Conservation (phyloP, 2,113 vertebrate species). For the Bufo bufo region DNA sequence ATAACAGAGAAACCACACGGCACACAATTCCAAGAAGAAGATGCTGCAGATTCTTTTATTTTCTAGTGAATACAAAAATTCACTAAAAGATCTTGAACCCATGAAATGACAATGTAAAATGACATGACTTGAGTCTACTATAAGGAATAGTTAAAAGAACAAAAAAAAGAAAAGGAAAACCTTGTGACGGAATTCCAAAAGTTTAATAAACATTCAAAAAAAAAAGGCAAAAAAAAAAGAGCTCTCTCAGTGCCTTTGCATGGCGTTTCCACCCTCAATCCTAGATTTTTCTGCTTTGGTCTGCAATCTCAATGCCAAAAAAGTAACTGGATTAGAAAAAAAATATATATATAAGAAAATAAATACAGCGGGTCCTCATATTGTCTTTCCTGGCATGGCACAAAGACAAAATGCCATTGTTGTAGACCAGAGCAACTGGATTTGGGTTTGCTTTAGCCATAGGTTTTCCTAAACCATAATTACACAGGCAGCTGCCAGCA, state of each 20-base stretch:
- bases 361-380: constrained; percentile 53
- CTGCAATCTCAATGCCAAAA: constrained; percentile 59
- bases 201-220: neutral
- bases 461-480: constrained; percentile 69
- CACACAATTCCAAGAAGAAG: neutral
- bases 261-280: constrained; percentile 56
- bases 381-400: constrained; percentile 63
- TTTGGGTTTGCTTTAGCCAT: constrained; percentile 64
- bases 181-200: neutral
- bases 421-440: constrained; percentile 63
- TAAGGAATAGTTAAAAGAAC: too few relatives aligned
- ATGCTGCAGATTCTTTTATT: too few relatives aligned
- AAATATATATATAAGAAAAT: constrained; percentile 52
- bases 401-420: constrained; percentile 66
- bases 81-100: too few relatives aligned
- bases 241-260: constrained; percentile 26
- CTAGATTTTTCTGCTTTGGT: constrained; percentile 59
- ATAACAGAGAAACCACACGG: neutral
- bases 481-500: constrained; percentile 65
- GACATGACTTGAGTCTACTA: too few relatives aligned
- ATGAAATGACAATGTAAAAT: too few relatives aligned
- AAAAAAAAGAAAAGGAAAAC: neutral
- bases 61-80: too few relatives aligned
- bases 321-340: constrained; percentile 49
- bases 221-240: neutral